Percentiles rank a stretch among this genome's conserved stretches.
These are phyloP conservation scores for Globicephala melas DNA, from an alignment of 2,113 vertebrate genomes.

Conservation along the genomic window DNA sequence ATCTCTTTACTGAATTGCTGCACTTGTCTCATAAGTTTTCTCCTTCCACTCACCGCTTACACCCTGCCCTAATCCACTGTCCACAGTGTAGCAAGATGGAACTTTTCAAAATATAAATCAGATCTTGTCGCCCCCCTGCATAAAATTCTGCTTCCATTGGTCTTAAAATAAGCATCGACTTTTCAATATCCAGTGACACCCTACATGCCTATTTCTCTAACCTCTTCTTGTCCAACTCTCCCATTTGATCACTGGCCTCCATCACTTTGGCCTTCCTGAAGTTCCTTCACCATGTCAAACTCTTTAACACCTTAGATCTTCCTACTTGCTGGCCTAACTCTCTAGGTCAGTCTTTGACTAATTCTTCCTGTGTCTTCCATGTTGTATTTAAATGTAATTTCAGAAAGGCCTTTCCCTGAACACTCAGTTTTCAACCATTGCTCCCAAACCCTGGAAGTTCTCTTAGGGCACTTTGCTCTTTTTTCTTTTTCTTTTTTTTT, in stretches of 20 bases:
- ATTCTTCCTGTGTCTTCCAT: neutral
- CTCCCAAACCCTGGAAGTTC: neutral
- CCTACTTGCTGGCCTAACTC: neutral
- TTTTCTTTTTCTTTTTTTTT: neutral
- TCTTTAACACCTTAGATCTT: neutral
- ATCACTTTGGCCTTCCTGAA: neutral
- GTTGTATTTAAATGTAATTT: neutral
- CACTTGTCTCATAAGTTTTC: neutral
- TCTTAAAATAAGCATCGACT: neutral
- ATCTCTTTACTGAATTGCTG: neutral
- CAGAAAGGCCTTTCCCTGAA: neutral
- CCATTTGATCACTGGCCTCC: neutral
- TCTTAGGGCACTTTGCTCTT: neutral
- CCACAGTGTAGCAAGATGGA: neutral
- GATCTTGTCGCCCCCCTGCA: neutral
- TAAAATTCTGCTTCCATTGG: neutral
- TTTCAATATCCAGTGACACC: neutral
- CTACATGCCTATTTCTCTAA: neutral
- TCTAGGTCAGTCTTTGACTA: neutral
- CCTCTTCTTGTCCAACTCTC: neutral
- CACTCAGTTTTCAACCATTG: neutral
- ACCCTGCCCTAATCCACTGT: neutral
- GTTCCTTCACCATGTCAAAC: neutral
- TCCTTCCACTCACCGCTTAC: neutral
- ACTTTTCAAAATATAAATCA: neutral